phyloP scores from a whole-genome alignment of 2,888 invertebrate species.

The Drosophila paranaensis region DNA sequence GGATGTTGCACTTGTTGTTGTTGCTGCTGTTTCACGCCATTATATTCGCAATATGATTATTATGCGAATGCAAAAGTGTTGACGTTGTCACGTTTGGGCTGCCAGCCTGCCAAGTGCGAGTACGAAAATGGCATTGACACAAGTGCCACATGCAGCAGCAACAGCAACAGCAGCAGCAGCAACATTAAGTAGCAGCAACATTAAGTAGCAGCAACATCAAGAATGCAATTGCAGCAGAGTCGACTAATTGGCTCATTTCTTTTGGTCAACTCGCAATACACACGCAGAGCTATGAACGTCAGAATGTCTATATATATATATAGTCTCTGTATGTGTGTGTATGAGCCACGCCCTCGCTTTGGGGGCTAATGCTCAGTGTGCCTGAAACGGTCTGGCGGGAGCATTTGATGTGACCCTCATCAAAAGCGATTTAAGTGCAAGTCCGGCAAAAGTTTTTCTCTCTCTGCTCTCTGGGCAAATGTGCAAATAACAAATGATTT shows the following conservation, averaged over 20 bases:
- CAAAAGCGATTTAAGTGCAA: conserved; percentile 73
- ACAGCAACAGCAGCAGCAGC: conserved; percentile 20
- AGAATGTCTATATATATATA: neutral
- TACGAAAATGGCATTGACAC: conserved; percentile 58
- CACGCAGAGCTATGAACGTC: neutral
- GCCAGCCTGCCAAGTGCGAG: conserved; percentile 66
- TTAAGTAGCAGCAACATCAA: conserved; percentile 24
- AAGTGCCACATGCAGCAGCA: conserved; percentile 43
- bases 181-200: conserved; percentile 24
- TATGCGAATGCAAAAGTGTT: conserved; percentile 80
- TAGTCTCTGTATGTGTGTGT: neutral
- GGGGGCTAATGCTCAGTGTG: conserved; percentile 5
- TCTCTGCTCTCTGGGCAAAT: conserved; percentile 57
- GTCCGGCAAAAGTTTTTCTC: conserved; percentile 57
- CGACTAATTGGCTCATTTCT: conserved; percentile 60
- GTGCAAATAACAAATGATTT: conserved; percentile 78
- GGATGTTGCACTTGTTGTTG: conserved; percentile 44
- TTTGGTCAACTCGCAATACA: conserved; percentile 21
- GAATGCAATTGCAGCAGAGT: conserved; percentile 37
- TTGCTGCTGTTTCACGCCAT: conserved; percentile 68
- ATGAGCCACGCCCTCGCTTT: neutral
- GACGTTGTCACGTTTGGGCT: conserved; percentile 73
- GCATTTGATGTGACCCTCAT: conserved; percentile 70
- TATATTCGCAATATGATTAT: conserved; percentile 77
- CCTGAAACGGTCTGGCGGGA: conserved; percentile 58